Evolutionary conservation across 2,113 vertebrate genomes (phyloP).

Genomic region (Elgaria multicarinata): DNA sequence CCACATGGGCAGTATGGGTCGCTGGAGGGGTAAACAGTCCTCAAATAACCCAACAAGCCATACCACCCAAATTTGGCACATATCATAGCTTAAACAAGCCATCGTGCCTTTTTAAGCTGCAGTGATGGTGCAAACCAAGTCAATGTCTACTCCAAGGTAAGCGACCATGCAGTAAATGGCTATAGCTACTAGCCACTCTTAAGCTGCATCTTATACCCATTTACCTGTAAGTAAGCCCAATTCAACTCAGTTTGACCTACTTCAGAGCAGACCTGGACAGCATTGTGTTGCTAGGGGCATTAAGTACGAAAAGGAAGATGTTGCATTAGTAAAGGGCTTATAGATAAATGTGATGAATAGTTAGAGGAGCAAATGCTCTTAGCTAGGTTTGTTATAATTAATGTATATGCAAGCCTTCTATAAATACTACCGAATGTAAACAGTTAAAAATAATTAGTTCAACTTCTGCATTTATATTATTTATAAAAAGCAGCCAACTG

Average conservation of each 20-base stretch:
- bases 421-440: neutral
- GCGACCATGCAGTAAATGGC: neutral
- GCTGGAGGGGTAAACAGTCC: too few species aligned
- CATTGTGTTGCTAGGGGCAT: neutral
- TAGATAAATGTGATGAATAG: neutral
- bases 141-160: too few species aligned
- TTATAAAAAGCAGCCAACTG: slow-evolving; percentile 18
- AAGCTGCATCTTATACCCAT: neutral
- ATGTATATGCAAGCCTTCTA: slow-evolving; percentile 20
- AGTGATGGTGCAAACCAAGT: too few species aligned
- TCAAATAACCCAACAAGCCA: too few species aligned
- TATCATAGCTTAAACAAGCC: too few species aligned
- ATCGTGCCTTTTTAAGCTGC: too few species aligned
- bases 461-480: neutral
- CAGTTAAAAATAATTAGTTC: slow-evolving; percentile 23
- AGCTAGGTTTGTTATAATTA: neutral
- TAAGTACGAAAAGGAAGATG: neutral
- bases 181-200: neutral
- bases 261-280: neutral
- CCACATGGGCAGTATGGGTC: too few species aligned
- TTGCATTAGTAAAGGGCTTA: neutral
- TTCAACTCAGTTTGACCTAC: neutral
- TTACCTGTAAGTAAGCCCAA: neutral
- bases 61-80: too few species aligned
- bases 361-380: neutral